These are phyloP conservation scores for Terrapene triunguis DNA, from an alignment of 2,113 vertebrate species.

Conservation along the genomic window DNA sequence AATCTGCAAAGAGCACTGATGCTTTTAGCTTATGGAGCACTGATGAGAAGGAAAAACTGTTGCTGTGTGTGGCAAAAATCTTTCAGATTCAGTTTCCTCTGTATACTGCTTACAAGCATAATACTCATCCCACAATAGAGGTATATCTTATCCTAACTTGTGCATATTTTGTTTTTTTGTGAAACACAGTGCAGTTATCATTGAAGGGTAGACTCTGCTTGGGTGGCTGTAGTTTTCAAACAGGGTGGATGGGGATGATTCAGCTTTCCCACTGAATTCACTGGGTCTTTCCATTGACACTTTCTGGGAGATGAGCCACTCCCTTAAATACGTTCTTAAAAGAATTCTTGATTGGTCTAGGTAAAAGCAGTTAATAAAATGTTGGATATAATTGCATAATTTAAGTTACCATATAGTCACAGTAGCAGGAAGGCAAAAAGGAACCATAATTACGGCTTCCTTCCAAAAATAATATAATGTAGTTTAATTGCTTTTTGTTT, in stretches of 20 bases:
- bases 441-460: neutral
- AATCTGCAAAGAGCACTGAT: constrained; percentile 82
- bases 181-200: neutral
- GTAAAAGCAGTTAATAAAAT: constrained; percentile 21
- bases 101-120: constrained; percentile 99
- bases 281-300: neutral
- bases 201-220: neutral
- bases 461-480: constrained; percentile 8
- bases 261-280: neutral
- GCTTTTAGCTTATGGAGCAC: constrained; percentile 92
- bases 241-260: neutral
- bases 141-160: constrained; percentile 78
- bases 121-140: constrained; percentile 99
- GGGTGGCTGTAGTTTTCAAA: neutral
- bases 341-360: constrained; percentile 5
- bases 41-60: constrained; percentile 97
- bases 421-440: constrained; percentile 38
- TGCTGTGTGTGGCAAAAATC: constrained; percentile 98
- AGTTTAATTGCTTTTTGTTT: constrained; percentile 16
- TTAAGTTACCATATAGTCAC: neutral
- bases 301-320: neutral
- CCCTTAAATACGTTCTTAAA: neutral
- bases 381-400: constrained; percentile 38
- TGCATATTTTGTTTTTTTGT: neutral
- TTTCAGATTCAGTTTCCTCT: constrained; percentile 99